Evolutionary conservation across 1,140 invertebrate genomes (phyloP).

Genomic region (Hirudo medicinalis): DNA sequence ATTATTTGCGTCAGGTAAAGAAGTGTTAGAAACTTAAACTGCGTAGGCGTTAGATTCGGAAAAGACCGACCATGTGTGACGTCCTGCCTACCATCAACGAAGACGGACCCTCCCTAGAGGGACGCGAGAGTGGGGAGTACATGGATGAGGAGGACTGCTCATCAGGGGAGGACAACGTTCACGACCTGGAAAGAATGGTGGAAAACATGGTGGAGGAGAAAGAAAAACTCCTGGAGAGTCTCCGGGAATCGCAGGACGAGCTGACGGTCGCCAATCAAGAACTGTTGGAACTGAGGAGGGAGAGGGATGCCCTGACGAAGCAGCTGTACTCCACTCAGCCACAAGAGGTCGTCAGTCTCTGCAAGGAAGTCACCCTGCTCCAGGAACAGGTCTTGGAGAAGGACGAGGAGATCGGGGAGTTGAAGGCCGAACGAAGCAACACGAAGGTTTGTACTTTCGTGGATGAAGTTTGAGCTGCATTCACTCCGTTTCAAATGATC

Average conservation of each 20-base stretch:
- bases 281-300: not conserved
- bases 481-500: too few species aligned
- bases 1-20: too few species aligned
- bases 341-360: conserved; percentile 12
- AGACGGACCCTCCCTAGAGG: conserved; percentile 48
- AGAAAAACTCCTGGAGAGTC: conserved; percentile 13
- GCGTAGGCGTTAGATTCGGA: too few species aligned
- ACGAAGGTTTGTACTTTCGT: conserved; percentile 44
- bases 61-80: conserved; percentile 62
- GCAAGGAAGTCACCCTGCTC: not conserved
- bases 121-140: not conserved
- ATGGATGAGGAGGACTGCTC: conserved; percentile 6
- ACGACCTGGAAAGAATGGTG: conserved; percentile 12
- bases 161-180: conserved; percentile 2
- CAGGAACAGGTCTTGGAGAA: conserved; percentile 49
- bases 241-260: conserved; percentile 9
- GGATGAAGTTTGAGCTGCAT: too few species aligned
- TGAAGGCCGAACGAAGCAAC: conserved; percentile 98
- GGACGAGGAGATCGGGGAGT: conserved; percentile 94
- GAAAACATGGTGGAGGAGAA: conserved; percentile 17
- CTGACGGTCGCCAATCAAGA: not conserved
- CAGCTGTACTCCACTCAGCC: conserved; percentile 2
- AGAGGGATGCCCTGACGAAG: conserved; percentile 5
- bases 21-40: too few species aligned
- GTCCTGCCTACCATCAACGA: conserved; percentile 95